A percentile compares a stretch with the other conserved stretches of the same genome.
Conservation (phyloP, 2,888 invertebrate species). For the Crossocerus cetratus region DNA sequence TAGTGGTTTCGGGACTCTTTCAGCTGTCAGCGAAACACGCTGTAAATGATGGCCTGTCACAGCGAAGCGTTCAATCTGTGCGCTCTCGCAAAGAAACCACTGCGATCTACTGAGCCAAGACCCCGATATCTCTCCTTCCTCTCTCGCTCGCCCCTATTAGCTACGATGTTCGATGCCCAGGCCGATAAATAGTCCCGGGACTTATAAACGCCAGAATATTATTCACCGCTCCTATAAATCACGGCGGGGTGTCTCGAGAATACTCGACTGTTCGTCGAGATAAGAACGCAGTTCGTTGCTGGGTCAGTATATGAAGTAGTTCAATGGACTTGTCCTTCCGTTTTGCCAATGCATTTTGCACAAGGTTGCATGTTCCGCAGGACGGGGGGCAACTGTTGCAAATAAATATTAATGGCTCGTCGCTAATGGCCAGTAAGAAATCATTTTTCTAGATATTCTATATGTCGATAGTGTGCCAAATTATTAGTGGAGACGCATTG, state of each 20-base stretch:
- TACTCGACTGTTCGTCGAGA: too few relatives aligned
- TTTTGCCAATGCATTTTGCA: too few relatives aligned
- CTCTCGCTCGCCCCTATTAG: neutral
- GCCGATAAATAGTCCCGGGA: neutral
- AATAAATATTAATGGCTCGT: too few relatives aligned
- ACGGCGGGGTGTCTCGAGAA: neutral
- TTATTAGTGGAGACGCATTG: too few relatives aligned
- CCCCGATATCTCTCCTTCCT: neutral
- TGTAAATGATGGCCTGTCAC: conserved; percentile 1
- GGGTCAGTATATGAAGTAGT: too few relatives aligned
- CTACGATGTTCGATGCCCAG: neutral
- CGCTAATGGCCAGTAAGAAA: too few relatives aligned
- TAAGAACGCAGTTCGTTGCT: too few relatives aligned
- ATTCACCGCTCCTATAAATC: neutral
- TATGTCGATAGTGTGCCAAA: too few relatives aligned
- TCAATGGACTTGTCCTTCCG: too few relatives aligned
- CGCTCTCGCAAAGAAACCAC: neutral
- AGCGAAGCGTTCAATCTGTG: conserved; percentile 1
- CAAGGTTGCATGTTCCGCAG: too few relatives aligned
- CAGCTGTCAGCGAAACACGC: conserved; percentile 1
- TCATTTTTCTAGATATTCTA: too few relatives aligned
- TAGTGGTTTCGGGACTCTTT: conserved; percentile 1
- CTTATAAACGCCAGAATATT: neutral
- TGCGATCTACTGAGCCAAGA: neutral
- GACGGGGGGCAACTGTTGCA: too few relatives aligned